Evolutionary conservation across 2,888 invertebrate species (phyloP).

Genomic region (Pyrochroa serraticornis): DNA sequence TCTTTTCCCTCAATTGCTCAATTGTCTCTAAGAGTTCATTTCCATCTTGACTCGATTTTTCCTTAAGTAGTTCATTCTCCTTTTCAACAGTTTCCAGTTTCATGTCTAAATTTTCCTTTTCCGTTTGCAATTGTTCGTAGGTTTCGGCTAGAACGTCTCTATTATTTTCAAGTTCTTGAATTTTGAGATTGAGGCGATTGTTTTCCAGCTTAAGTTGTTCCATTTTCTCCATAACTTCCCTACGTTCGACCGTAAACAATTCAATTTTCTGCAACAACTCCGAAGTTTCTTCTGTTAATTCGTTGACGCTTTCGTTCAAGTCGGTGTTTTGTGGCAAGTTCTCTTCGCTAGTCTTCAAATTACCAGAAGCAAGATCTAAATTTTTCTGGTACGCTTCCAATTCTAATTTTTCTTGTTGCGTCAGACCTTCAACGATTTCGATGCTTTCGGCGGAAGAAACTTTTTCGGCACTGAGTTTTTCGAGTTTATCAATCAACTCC

Average conservation of each 20-base stretch:
- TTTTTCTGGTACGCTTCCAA: constrained; percentile 70
- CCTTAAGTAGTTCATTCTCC: constrained; percentile 31
- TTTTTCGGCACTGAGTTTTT: constrained; percentile 74
- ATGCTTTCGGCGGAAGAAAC: constrained; percentile 79
- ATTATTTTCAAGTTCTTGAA: constrained; percentile 57
- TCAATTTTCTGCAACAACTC: constrained; percentile 73
- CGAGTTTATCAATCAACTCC: constrained; percentile 73
- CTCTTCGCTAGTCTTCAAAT: constrained; percentile 43
- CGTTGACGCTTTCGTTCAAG: constrained; percentile 63
- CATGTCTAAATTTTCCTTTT: constrained; percentile 60
- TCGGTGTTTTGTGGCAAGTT: constrained; percentile 51
- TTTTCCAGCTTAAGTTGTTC: constrained; percentile 68
- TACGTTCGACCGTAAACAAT: constrained; percentile 70
- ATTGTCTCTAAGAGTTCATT: background rate
- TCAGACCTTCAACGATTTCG: constrained; percentile 74
- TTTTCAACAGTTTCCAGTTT: constrained; percentile 57
- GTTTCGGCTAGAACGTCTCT: constrained; percentile 55
- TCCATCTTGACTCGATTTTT: background rate
- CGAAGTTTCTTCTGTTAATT: constrained; percentile 67
- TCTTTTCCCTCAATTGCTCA: background rate
- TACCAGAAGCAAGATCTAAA: constrained; percentile 48
- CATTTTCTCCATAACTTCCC: constrained; percentile 74
- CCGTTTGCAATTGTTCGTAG: constrained; percentile 56
- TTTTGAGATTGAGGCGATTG: constrained; percentile 37
- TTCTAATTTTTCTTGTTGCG: constrained; percentile 73